phyloP scores from a whole-genome alignment of 1,140 invertebrate genomes.

The Plodia interpunctella region DNA sequence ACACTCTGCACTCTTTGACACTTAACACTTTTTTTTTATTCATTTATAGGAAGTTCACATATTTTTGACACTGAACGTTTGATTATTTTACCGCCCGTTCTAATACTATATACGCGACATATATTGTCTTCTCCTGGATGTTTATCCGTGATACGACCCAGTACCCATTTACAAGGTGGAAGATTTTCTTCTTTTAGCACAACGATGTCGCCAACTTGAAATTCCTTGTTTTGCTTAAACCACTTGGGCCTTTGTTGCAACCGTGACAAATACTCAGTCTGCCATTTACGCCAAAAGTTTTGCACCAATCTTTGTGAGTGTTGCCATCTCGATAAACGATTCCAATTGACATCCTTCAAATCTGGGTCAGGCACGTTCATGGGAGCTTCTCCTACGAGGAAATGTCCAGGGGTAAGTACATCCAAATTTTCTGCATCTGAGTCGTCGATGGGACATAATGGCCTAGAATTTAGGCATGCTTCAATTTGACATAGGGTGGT shows the following conservation, averaged over 20 bases:
- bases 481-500: conserved; percentile 1
- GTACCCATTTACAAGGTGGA: not conserved
- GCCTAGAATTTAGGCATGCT: not conserved
- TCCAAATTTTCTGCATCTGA: not conserved
- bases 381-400: not conserved
- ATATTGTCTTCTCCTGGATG: conserved; percentile 5
- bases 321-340: not conserved
- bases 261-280: not conserved
- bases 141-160: not conserved
- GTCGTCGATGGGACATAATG: not conserved
- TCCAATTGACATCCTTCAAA: not conserved
- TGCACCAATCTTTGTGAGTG: not conserved
- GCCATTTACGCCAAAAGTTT: conserved; percentile 1
- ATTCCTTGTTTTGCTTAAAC: not conserved
- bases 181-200: not conserved
- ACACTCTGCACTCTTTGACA: too few relatives aligned
- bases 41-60: not conserved
- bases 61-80: not conserved
- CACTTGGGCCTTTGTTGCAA: not conserved
- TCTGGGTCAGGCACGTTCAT: not conserved
- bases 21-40: not conserved
- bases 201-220: not conserved
- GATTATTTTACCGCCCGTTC: not conserved
- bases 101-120: not conserved
- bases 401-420: not conserved